Conservation (phyloP, 2,888 invertebrate genomes). For the Rhodophaea formosa region DNA sequence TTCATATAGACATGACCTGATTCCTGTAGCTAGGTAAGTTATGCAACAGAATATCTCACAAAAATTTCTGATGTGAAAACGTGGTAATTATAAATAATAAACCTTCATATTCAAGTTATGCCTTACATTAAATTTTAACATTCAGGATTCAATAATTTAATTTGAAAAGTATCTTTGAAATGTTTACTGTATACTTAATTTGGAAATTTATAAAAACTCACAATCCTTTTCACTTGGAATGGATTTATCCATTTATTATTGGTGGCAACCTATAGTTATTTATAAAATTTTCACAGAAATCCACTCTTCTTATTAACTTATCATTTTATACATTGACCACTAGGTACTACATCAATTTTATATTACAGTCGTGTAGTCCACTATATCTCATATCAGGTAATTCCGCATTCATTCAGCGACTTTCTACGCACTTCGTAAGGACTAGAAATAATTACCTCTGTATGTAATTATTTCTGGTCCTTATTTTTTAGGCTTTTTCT, state of each 20-base stretch:
- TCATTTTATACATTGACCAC: constrained; percentile 28
- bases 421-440: too few species aligned
- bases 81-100: too few species aligned
- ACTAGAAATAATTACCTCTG: too few species aligned
- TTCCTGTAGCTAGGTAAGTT: too few species aligned
- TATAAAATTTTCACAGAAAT: not conserved
- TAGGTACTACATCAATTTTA: constrained; percentile 33
- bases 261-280: not conserved
- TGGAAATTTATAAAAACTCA: not conserved
- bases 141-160: not conserved
- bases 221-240: not conserved
- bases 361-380: constrained; percentile 25
- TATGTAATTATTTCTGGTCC: too few species aligned
- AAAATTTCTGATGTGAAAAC: too few species aligned
- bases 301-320: constrained; percentile 13
- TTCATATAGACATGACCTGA: too few species aligned
- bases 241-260: not conserved
- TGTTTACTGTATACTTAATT: not conserved
- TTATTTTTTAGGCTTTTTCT: too few species aligned
- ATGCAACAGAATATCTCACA: too few species aligned
- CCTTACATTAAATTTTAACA: too few species aligned
- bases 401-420: too few species aligned
- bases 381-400: constrained; percentile 8
- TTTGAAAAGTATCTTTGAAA: not conserved
- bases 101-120: too few species aligned